Base-by-base conservation (phyloP, 2,797 vertebrate genomes). In the Triplophysa yarkandensis region DNA sequence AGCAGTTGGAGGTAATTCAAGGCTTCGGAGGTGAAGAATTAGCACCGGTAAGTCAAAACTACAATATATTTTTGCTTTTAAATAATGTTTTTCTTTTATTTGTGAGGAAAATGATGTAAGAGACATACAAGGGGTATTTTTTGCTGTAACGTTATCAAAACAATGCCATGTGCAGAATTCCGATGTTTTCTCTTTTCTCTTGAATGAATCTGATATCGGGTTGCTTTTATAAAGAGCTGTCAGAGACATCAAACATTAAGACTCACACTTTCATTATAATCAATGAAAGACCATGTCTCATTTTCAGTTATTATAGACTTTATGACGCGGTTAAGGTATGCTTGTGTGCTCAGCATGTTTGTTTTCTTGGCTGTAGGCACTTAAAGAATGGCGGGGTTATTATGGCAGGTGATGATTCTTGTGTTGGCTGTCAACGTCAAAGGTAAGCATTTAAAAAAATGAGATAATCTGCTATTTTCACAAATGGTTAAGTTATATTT, bases 391-490 rank as follows among this genome's bases (percentile, higher is more conserved):
- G 41, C 25, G 60, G 68, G 3, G 0, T 57, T 78, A 57, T 76
- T 6, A 50, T 72, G 55, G 46, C 58, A 34, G n/a, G 0, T 77
- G 25, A 34, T 83, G 68, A 72, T 90, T 71, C 8, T 92, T 34
- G 13, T 90, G 60, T 69, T 89, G 55, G 65, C 64, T 54, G 28
- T 70, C 5, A 32, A 17, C 13, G 32, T 80, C 10, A 80, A 69
- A 85, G 83, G 92, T 92, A 81, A 78, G 86, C 80, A 7, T 11
- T 28, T 61, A 2, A 2, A 41, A n/a, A n/a, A n/a, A n/a, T n/a
- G n/a, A n/a, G n/a, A n/a, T n/a, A n/a, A n/a, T n/a, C n/a, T n/a
- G n/a, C n/a, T n/a, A n/a, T n/a, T n/a, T 68, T 32, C 28, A 48
- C 8, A 46, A 5, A 5, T 1, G 16, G 16, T 44, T 5, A 46